Percentiles rank a stretch among this genome's conserved stretches.
These are phyloP conservation scores for Nyctereutes procyonoides DNA, from an alignment of 2,113 vertebrate genomes.

Conservation along the genomic window DNA sequence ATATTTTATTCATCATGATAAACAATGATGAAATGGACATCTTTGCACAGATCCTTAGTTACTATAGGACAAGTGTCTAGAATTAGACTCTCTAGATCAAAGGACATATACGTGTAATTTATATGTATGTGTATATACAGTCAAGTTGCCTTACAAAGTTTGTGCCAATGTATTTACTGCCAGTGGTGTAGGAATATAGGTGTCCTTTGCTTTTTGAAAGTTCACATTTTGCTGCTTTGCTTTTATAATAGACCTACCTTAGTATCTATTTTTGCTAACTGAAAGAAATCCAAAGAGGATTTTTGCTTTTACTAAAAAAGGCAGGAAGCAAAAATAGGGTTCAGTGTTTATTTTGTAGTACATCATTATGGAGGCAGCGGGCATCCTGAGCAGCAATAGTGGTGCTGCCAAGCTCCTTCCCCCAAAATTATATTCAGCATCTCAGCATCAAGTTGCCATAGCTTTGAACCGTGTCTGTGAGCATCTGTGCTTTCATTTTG, in stretches of 20 bases:
- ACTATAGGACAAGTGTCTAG: not conserved
- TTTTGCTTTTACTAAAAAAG: not conserved
- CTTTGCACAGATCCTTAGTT: conserved; percentile 27
- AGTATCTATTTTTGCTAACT: not conserved
- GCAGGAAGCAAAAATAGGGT: not conserved
- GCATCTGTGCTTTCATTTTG: not conserved
- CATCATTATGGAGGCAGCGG: not conserved
- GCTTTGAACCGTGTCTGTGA: not conserved
- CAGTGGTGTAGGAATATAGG: not conserved
- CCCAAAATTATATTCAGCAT: not conserved
- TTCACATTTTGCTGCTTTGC: not conserved
- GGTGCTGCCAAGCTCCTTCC: not conserved
- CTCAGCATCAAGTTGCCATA: not conserved
- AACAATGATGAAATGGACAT: not conserved
- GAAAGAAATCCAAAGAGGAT: not conserved
- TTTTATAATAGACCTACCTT: not conserved
- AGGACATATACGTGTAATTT: not conserved
- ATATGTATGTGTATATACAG: not conserved
- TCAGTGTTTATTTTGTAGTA: not conserved
- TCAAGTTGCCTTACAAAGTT: not conserved
- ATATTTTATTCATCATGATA: not conserved
- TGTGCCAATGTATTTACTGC: not conserved
- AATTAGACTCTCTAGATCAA: not conserved
- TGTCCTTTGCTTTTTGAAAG: not conserved
- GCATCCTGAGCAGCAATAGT: not conserved